Percentiles rank a stretch among this genome's conserved stretches.
Evolutionary conservation across 1,140 invertebrate species (phyloP).

Genomic region (Pogonomyrmex barbatus): DNA sequence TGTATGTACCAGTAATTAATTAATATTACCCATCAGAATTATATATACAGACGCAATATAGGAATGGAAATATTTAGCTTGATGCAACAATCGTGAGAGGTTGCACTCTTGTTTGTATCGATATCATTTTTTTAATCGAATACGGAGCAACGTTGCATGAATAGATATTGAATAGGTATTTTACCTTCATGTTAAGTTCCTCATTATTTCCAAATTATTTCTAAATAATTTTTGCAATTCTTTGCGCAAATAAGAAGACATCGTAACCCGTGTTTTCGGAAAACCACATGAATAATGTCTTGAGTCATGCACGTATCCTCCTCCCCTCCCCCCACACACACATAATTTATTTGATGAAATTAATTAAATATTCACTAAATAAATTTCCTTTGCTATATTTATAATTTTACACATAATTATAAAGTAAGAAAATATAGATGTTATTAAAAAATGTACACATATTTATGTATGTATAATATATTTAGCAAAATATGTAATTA

Average conservation of each 20-base stretch:
- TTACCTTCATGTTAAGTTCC: conserved; percentile 15
- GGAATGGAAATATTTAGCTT: conserved; percentile 71
- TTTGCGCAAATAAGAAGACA: not conserved
- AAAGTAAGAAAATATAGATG: too few relatives aligned
- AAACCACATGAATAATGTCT: not conserved
- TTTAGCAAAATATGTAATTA: too few relatives aligned
- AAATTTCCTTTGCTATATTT: too few relatives aligned
- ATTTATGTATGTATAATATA: too few relatives aligned
- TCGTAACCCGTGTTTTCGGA: not conserved
- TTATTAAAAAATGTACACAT: too few relatives aligned
- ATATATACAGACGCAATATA: conserved; percentile 5
- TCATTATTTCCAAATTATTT: conserved; percentile 3
- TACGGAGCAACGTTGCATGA: not conserved
- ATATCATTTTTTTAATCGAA: conserved; percentile 17
- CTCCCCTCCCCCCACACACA: too few relatives aligned
- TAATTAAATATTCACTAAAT: too few relatives aligned
- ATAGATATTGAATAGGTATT: conserved; percentile 2
- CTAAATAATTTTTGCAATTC: not conserved
- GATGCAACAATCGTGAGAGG: conserved; percentile 72
- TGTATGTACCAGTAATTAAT: conserved; percentile 3
- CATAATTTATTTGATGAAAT: too few relatives aligned
- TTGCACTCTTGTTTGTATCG: conserved; percentile 66
- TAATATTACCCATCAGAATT: conserved; percentile 40
- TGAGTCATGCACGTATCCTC: too few relatives aligned
- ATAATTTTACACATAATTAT: too few relatives aligned